Evolutionary conservation across 2,888 invertebrate species (phyloP), one percentile per base, ranked within the genome.

Genomic region (Parthenolecanium corni): DNA sequence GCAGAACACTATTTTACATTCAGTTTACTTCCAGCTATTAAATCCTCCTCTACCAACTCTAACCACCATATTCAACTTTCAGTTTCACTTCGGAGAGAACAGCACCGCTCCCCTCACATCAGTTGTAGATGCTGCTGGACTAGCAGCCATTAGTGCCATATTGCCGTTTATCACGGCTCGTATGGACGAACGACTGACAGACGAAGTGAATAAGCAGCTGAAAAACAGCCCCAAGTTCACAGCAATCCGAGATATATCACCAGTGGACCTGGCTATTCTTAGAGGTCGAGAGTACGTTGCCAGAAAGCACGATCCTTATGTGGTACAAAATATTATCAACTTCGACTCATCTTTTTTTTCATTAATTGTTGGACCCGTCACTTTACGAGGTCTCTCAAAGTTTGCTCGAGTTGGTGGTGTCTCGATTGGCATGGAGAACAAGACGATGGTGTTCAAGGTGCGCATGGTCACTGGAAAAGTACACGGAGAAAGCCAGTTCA

Each of bases 381-480:
- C 53, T 1, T 25, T 91, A 14, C 80, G 79, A 46, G 92, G 92
- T 0, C 74, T 87, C 57, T 84, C 89, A 0, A 86, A 87, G 3
- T 84, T 93, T 69, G 85, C 89, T 72, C 80, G 89, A 56, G 85
- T 86, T 20, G 89, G 87, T 1, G 84, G 89, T 68, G 82, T 90
- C 62, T 80, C 81, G 1, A 76, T 87, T 21, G 79, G 80, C 67
- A 79, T 90, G 77, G 80, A 81, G 68, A 84, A 88, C 66, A 83
- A 85, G 65, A 83, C 82, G 0, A 76, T 76, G 14, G 75, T 81
- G 68, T 80, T 82, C 5, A 78, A 82, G 65, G 74, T 89, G 67
- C 84, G 87, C 71, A 79, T 89, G 31, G 89, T 89, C 21, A 89
- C 90, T 0, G 86, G 88, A 71, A 80, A 82, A 71, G 76, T 91